Percentiles rank a stretch among this genome's conserved stretches.
Evolutionary conservation across 2,113 vertebrate genomes (phyloP).

Genomic region (Sterrhoptilus dennistouni): DNA sequence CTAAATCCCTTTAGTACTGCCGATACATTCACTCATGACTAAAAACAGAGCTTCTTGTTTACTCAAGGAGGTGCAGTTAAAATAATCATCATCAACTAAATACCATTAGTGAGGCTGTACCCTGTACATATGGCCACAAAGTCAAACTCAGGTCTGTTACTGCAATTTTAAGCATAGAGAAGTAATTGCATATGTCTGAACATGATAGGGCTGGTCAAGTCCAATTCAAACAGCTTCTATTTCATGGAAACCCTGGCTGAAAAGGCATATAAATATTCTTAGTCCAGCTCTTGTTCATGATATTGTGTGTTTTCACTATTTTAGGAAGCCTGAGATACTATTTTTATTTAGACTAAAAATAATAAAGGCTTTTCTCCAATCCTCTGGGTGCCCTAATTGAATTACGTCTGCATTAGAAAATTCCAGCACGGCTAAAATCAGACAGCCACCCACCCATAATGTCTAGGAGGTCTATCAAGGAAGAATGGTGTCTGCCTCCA

Average conservation of each 20-base stretch:
- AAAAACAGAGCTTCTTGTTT: background rate
- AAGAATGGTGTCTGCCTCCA: background rate
- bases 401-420: conserved; percentile 21
- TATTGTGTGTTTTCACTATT: conserved; percentile 12
- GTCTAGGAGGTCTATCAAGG: background rate
- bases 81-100: background rate
- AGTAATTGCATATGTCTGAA: background rate
- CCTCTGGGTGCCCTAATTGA: conserved; percentile 2
- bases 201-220: background rate
- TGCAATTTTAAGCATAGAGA: background rate
- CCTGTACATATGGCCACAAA: background rate
- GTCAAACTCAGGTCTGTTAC: background rate
- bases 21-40: background rate
- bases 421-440: background rate
- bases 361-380: conserved; percentile 32
- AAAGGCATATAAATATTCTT: conserved; percentile 9
- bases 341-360: conserved; percentile 56
- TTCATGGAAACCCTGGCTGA: conserved; percentile 4
- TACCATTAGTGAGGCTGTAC: background rate
- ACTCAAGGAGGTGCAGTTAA: background rate
- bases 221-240: background rate
- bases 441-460: background rate
- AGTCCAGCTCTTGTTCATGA: background rate
- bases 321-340: conserved; percentile 21
- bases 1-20: background rate